A percentile compares a stretch with the other conserved stretches of the same genome.
phyloP scores from a whole-genome alignment of 2,888 invertebrate genomes.

The Acutogordius australiensis region DNA sequence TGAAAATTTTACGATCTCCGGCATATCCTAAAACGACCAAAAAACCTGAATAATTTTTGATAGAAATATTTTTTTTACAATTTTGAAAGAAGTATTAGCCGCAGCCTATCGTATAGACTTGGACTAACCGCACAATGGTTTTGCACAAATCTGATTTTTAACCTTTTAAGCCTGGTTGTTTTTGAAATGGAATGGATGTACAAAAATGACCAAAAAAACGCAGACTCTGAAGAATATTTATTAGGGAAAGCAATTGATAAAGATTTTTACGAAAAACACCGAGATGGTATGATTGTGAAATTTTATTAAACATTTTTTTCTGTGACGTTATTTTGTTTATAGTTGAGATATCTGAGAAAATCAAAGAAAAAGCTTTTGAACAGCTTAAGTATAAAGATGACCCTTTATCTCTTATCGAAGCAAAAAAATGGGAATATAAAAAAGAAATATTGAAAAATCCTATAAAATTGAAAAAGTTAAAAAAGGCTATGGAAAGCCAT shows the following conservation, averaged over 20 bases:
- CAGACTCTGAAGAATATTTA: background rate
- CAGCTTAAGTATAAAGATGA: background rate
- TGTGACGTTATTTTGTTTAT: background rate
- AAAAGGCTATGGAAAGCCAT: background rate
- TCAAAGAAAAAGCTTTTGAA: background rate
- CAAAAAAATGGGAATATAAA: background rate
- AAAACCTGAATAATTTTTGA: too few relatives aligned
- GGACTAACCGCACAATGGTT: too few relatives aligned
- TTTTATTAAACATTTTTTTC: too few relatives aligned
- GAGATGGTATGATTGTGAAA: too few relatives aligned
- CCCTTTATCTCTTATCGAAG: background rate
- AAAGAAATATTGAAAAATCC: background rate
- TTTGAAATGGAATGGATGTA: conserved; percentile 11
- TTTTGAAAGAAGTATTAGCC: too few relatives aligned
- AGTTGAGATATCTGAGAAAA: background rate
- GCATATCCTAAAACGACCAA: too few relatives aligned
- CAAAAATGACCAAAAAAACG: background rate
- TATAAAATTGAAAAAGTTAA: background rate
- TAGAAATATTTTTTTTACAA: too few relatives aligned
- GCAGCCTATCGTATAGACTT: too few relatives aligned
- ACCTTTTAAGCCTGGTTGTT: too few relatives aligned
- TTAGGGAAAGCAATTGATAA: background rate
- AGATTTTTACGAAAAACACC: background rate
- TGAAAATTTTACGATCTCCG: too few relatives aligned
- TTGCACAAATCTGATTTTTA: too few relatives aligned